These are phyloP conservation scores for Sminthopsis crassicaudata DNA, from an alignment of 2,113 vertebrate genomes.

Conservation along the genomic window DNA sequence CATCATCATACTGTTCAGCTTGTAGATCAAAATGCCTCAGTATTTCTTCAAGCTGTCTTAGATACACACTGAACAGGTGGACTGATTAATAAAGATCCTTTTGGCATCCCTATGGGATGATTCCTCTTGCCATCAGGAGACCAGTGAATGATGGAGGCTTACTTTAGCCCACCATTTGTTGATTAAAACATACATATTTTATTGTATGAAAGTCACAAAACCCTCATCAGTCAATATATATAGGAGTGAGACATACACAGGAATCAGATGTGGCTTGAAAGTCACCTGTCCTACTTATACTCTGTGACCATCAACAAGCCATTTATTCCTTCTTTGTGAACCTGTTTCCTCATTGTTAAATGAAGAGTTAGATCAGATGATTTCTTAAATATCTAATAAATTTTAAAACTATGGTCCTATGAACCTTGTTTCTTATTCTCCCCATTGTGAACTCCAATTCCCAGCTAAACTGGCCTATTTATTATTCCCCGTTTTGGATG, in stretches of 20 bases:
- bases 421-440: neutral
- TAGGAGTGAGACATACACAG: neutral
- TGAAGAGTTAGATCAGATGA: neutral
- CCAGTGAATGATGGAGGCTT: neutral
- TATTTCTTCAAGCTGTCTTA: conserved; percentile 29
- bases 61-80: conserved; percentile 62
- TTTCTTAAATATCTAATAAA: neutral
- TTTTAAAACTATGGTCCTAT: neutral
- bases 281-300: neutral
- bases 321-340: neutral
- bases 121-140: neutral
- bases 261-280: neutral
- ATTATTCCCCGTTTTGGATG: neutral
- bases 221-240: neutral
- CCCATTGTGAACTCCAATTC: neutral
- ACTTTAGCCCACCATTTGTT: neutral
- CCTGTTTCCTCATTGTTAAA: neutral
- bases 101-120: neutral
- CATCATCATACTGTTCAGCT: conserved; percentile 54
- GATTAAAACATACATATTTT: neutral
- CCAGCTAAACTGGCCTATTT: neutral
- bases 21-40: conserved; percentile 25
- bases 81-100: neutral
- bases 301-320: neutral
- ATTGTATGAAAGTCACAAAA: neutral